These are phyloP conservation scores for Sternotherus odoratus DNA, from an alignment of 2,797 vertebrate genomes.

Conservation along the genomic window DNA sequence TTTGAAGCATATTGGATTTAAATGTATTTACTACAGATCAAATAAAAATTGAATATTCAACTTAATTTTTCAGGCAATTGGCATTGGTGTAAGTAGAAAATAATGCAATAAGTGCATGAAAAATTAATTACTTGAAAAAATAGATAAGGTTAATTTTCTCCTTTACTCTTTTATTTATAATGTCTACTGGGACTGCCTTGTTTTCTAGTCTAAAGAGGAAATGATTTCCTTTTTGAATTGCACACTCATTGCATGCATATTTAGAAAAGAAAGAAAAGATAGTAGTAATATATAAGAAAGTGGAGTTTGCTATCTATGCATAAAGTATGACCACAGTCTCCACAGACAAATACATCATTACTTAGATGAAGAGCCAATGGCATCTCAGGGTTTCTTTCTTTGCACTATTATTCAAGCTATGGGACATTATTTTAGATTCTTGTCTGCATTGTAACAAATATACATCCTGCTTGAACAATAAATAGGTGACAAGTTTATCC, in stretches of 20 bases:
- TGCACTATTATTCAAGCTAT: constrained; percentile 6
- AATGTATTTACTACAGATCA: background rate
- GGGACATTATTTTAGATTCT: constrained; percentile 16
- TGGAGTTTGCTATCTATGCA: accelerated
- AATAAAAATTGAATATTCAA: background rate
- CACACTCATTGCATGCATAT: background rate
- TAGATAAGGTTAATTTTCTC: constrained; percentile 35
- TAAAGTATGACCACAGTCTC: constrained; percentile 6
- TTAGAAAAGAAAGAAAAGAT: background rate
- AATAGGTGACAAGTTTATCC: constrained; percentile 16
- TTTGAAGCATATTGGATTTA: background rate
- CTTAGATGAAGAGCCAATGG: background rate
- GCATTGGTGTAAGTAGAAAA: constrained; percentile 4
- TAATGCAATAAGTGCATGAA: background rate
- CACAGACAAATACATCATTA: background rate
- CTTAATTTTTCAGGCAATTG: background rate
- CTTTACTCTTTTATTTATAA: background rate
- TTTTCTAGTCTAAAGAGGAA: background rate
- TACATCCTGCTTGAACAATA: constrained; percentile 5
- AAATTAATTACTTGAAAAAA: constrained; percentile 16
- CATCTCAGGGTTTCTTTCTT: background rate
- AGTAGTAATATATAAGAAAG: constrained; percentile 19
- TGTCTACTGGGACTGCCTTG: background rate
- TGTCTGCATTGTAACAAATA: constrained; percentile 45
- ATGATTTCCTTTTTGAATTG: background rate